Percentiles rank a stretch among this genome's conserved stretches.
phyloP scores from a whole-genome alignment of 2,888 invertebrate species.

The Trichopoda pennipes region DNA sequence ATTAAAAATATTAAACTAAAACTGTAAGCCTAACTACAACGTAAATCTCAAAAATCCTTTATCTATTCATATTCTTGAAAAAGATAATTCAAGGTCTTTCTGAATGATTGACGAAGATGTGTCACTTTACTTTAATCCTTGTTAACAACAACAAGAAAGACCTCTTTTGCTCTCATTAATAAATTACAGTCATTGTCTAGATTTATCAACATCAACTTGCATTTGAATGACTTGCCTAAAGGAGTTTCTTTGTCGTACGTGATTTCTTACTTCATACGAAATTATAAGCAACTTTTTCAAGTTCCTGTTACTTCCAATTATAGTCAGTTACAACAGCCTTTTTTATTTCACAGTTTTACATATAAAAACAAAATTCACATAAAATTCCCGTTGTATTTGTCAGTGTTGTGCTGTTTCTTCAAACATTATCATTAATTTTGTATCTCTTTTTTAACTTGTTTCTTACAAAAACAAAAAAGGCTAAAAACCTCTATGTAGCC shows the following conservation, averaged over 20 bases:
- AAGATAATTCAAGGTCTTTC: slow-evolving; percentile 33
- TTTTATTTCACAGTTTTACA: background rate
- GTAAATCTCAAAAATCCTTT: background rate
- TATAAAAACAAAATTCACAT: background rate
- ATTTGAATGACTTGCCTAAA: slow-evolving; percentile 41
- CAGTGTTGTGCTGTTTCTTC: slow-evolving; percentile 15
- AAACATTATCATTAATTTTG: slow-evolving; percentile 48
- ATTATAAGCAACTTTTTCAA: slow-evolving; percentile 9
- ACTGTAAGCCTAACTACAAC: too few species aligned
- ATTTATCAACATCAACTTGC: slow-evolving; percentile 43
- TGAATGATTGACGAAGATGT: slow-evolving; percentile 11
- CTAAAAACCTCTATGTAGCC: background rate
- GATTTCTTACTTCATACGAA: background rate
- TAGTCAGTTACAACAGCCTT: background rate
- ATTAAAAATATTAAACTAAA: background rate
- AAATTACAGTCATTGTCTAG: slow-evolving; percentile 49
- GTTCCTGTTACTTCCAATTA: slow-evolving; percentile 29
- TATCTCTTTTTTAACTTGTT: slow-evolving; percentile 32
- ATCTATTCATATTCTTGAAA: background rate
- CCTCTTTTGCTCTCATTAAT: slow-evolving; percentile 45
- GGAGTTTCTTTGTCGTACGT: slow-evolving; percentile 7
- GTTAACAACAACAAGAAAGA: slow-evolving; percentile 2
- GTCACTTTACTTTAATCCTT: slow-evolving; percentile 26
- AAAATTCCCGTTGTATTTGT: slow-evolving; percentile 58
- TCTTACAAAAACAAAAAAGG: background rate